phyloP scores from a whole-genome alignment of 2,888 invertebrate genomes.

The Aricia artaxerxes region DNA sequence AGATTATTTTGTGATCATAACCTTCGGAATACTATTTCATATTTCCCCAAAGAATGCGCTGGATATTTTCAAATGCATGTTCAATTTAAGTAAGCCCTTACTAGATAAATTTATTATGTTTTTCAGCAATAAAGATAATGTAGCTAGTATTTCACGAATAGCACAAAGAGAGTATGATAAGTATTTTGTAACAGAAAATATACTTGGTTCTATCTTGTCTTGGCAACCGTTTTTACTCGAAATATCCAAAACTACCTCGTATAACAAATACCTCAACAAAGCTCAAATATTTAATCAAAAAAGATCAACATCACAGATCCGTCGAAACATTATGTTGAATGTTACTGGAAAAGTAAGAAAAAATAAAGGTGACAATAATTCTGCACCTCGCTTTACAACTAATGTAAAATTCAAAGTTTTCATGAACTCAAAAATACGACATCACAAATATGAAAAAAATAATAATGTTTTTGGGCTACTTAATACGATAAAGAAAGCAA shows the following conservation, averaged over 20 bases:
- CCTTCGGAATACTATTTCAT: constrained; percentile 62
- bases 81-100: constrained; percentile 66
- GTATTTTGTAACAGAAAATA: constrained; percentile 70
- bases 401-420: constrained; percentile 58
- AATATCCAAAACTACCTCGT: constrained; percentile 57
- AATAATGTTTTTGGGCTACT: constrained; percentile 59
- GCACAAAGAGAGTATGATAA: constrained; percentile 74
- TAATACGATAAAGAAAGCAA: constrained; percentile 54
- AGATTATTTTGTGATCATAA: constrained; percentile 61
- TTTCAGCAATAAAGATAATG: constrained; percentile 68
- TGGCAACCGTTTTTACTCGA: constrained; percentile 73
- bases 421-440: constrained; percentile 61
- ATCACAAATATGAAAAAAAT: constrained; percentile 60
- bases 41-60: constrained; percentile 56
- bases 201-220: constrained; percentile 70
- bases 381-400: constrained; percentile 57
- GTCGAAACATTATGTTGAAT: constrained; percentile 62
- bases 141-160: constrained; percentile 67
- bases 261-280: constrained; percentile 59
- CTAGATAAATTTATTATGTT: constrained; percentile 62
- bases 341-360: constrained; percentile 50
- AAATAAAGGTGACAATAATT: constrained; percentile 35
- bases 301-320: constrained; percentile 59
- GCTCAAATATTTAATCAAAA: constrained; percentile 57
- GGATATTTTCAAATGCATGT: constrained; percentile 65